Conservation (phyloP, 1,140 invertebrate species). For the Pomacea maculata region DNA sequence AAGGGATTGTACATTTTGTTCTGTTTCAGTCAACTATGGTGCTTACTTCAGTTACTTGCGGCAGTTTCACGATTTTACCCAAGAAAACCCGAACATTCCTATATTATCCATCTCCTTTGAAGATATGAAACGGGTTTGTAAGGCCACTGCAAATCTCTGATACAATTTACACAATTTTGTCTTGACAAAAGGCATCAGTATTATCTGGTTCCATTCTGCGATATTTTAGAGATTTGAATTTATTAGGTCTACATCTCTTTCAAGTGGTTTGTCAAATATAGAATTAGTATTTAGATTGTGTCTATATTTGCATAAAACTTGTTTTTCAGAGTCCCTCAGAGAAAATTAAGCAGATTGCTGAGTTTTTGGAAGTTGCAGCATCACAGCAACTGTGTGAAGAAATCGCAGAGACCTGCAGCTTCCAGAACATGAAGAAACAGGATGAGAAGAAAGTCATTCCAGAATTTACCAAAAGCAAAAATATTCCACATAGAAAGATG, state of each 20-base stretch:
- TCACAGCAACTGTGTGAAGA: constrained; percentile 24
- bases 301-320: too few species aligned
- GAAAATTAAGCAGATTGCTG: constrained; percentile 18
- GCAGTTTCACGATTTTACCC: constrained; percentile 37
- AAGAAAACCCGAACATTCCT: constrained; percentile 33
- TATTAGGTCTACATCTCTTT: too few species aligned
- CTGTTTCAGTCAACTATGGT: background rate
- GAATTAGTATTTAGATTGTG: too few species aligned
- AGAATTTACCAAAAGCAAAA: too few species aligned
- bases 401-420: constrained; percentile 29
- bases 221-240: too few species aligned
- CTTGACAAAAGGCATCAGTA: too few species aligned
- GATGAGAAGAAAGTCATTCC: background rate
- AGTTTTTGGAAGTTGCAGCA: constrained; percentile 24
- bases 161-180: too few species aligned
- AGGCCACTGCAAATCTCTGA: too few species aligned
- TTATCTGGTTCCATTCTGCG: too few species aligned
- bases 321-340: background rate
- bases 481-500: too few species aligned
- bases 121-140: constrained; percentile 40
- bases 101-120: constrained; percentile 38
- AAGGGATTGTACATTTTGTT: background rate
- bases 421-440: constrained; percentile 33
- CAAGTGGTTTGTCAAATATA: background rate
- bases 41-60: constrained; percentile 16